phyloP scores from a whole-genome alignment of 2,797 vertebrate species.

The Ammospiza maritima region DNA sequence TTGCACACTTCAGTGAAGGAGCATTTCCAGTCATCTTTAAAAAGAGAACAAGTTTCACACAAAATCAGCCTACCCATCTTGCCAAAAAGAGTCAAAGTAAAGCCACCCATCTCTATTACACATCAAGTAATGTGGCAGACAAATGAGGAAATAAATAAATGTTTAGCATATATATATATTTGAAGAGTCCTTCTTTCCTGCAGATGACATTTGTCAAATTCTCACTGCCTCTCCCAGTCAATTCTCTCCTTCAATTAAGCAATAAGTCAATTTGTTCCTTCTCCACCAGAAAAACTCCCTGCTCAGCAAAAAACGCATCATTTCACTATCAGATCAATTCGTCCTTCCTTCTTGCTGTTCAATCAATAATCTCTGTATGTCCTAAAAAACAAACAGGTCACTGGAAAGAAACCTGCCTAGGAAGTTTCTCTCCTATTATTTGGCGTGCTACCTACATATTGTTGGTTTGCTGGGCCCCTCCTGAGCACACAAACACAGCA shows the following conservation, averaged over 20 bases:
- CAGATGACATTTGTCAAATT: background rate
- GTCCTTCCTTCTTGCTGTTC: background rate
- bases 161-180: background rate
- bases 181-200: background rate
- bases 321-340: slow-evolving; percentile 52
- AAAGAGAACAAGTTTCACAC: background rate
- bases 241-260: slow-evolving; percentile 45
- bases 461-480: rapidly evolving
- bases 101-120: background rate
- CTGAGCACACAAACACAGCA: rapidly evolving
- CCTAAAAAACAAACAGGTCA: background rate
- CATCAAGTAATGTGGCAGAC: background rate
- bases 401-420: background rate
- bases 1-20: background rate
- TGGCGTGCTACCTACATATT: rapidly evolving
- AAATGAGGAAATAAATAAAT: background rate
- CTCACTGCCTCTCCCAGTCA: background rate
- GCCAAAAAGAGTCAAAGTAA: background rate
- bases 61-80: background rate
- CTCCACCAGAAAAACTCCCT: background rate
- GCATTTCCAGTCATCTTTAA: background rate
- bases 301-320: slow-evolving; percentile 45
- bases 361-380: background rate
- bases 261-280: slow-evolving; percentile 48
- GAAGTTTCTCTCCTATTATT: background rate